Percentiles rank a stretch among this genome's conserved stretches.
Conservation (phyloP, 2,888 invertebrate genomes). For the Ypsolopha sequella region DNA sequence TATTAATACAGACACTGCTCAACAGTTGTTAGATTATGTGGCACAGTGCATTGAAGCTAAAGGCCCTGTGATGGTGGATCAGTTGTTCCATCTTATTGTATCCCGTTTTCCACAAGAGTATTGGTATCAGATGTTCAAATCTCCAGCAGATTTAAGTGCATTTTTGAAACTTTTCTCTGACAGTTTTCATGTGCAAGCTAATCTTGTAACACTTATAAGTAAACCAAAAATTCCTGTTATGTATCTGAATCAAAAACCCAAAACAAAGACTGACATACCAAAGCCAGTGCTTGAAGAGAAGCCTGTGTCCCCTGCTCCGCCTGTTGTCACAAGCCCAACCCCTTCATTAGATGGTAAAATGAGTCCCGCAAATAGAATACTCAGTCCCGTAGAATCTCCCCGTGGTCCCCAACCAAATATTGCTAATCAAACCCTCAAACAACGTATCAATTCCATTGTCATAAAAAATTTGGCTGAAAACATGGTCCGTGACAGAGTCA, state of each 20-base stretch:
- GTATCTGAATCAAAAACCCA: slow-evolving; percentile 64
- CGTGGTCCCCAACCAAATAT: slow-evolving; percentile 60
- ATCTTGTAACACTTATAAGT: slow-evolving; percentile 87
- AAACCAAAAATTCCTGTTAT: slow-evolving; percentile 78
- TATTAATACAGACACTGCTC: slow-evolving; percentile 87
- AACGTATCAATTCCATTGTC: slow-evolving; percentile 88
- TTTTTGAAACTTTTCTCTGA: slow-evolving; percentile 95
- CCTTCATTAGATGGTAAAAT: slow-evolving; percentile 57
- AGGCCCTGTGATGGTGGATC: slow-evolving; percentile 88
- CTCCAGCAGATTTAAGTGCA: slow-evolving; percentile 88
- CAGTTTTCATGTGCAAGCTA: slow-evolving; percentile 93
- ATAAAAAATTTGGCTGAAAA: slow-evolving; percentile 92
- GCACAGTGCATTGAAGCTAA: slow-evolving; percentile 85
- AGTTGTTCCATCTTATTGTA: slow-evolving; percentile 85
- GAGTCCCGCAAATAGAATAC: slow-evolving; percentile 60
- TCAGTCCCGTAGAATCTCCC: slow-evolving; percentile 64
- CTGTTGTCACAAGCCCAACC: slow-evolving; percentile 49
- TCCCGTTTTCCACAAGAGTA: slow-evolving; percentile 81
- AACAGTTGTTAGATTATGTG: slow-evolving; percentile 84
- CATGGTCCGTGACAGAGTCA: slow-evolving; percentile 68
- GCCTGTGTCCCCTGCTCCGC: slow-evolving; percentile 43
- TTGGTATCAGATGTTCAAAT: slow-evolving; percentile 91
- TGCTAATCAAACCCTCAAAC: slow-evolving; percentile 85
- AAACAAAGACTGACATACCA: slow-evolving; percentile 63
- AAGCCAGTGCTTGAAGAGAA: slow-evolving; percentile 56